A percentile compares a stretch with the other conserved stretches of the same genome.
Evolutionary conservation across 64 coral and sea anemone genomes (phyloP).

Genomic region (Anthopleura sola): DNA sequence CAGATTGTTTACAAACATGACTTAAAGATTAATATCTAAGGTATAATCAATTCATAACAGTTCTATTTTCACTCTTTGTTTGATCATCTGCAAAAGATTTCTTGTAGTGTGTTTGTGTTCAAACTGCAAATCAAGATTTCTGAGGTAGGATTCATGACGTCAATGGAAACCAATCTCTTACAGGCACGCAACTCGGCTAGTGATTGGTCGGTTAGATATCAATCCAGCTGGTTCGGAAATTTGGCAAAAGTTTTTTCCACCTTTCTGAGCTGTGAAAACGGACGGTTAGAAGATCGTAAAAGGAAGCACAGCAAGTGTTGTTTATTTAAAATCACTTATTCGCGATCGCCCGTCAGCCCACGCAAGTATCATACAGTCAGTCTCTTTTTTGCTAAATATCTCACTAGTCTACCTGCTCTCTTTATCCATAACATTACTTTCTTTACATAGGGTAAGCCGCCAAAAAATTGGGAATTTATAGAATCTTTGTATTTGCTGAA

Average conservation of each 20-base stretch:
- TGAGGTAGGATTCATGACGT: neutral
- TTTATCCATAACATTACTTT: neutral
- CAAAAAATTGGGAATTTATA: neutral
- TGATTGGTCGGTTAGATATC: constrained; percentile 1
- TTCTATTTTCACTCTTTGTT: no score
- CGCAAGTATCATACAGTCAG: neutral
- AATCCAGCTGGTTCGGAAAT: neutral
- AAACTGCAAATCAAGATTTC: neutral
- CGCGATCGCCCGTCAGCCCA: neutral
- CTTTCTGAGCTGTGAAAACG: neutral
- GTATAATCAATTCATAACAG: no score
- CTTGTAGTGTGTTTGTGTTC: no score
- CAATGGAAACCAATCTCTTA: neutral
- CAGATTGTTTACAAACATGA: no score
- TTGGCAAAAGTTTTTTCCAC: neutral
- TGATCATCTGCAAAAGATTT: no score
- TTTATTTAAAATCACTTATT: neutral
- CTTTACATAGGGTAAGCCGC: neutral
- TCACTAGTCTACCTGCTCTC: neutral
- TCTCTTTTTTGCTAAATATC: neutral
- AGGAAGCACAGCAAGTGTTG: neutral
- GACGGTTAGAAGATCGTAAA: neutral
- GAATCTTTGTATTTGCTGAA: neutral
- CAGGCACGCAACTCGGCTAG: neutral
- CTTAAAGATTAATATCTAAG: no score